Percentiles rank a stretch among this genome's conserved stretches.
Conservation (phyloP, 1,140 invertebrate species). For the Uloborus diversus region DNA sequence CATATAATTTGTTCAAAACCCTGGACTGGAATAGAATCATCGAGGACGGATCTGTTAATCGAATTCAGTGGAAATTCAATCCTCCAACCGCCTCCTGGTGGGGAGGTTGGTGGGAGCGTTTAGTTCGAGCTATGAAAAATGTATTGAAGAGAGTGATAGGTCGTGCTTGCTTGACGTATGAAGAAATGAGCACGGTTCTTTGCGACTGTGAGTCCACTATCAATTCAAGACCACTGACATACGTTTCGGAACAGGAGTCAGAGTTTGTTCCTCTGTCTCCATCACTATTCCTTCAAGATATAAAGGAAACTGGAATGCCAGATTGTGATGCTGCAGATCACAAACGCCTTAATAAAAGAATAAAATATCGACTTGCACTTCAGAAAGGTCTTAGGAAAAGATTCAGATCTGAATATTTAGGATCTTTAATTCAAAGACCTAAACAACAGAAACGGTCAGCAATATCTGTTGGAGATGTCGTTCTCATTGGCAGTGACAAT, state of each 20-base stretch:
- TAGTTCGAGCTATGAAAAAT: background rate
- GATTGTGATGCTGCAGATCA: background rate
- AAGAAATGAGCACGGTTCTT: slow-evolving; percentile 5
- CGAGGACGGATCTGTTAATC: background rate
- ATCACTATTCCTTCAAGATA: slow-evolving; percentile 12
- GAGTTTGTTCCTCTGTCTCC: background rate
- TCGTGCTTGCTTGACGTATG: background rate
- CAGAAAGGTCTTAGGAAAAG: slow-evolving; percentile 2
- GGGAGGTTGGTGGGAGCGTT: slow-evolving; percentile 15
- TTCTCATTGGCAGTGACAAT: background rate
- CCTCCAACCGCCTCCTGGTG: slow-evolving; percentile 1
- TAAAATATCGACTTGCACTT: slow-evolving; percentile 3
- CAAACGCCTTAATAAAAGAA: background rate
- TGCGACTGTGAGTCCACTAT: slow-evolving; percentile 3
- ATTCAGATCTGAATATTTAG: slow-evolving; percentile 1
- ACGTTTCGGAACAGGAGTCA: background rate
- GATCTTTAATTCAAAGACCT: slow-evolving; percentile 4
- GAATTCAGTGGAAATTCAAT: slow-evolving; percentile 13
- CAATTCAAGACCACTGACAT: slow-evolving; percentile 1
- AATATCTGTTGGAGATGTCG: background rate
- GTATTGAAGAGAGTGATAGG: background rate
- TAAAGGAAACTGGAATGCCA: slow-evolving; percentile 1
- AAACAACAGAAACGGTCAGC: background rate
- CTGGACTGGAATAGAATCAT: background rate
- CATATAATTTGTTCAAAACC: background rate